Base-by-base conservation (phyloP, 2,888 invertebrate genomes). In the Lycophotia porphyrea region DNA sequence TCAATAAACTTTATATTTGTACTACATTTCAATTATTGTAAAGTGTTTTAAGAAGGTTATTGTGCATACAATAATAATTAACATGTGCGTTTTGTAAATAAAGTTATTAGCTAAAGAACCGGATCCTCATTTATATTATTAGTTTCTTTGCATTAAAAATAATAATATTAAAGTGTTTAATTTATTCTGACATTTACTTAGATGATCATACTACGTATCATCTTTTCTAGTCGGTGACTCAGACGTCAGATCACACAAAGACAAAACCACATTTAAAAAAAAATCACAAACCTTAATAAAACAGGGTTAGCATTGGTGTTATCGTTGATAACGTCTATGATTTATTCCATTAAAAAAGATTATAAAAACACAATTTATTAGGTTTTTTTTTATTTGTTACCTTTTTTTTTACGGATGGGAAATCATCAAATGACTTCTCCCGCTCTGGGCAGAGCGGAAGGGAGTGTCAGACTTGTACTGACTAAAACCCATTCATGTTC, bases 111-210 rank as follows among this genome's bases (percentile, higher is more conserved):
- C 4, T n/a, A 31, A 31, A 58, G 1, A 70, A 55, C n/a, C 71
- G n/a, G 34, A 34, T 31, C n/a, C 18, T 31, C 1, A 42, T 72
- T 73, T 34, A 42, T 58, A 44, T 42, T n/a, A 72, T 9, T 55
- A 21, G n/a, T 36, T 73, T 42, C 18, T 7, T 7, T 70, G 24
- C 11, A 39, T 34, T 34, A 7, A n/a, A 39, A 66, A 34, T 44
- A 44, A 69, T 42, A 31, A 31, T 27, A 36, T n/a, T 2, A 34
- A 34, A 18, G 0, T 47, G 36, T 36, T 15, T 63, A 63, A 36
- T 60, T 73, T 47, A 72, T 36, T 27, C 31, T 42, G 49, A 34
- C 42, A 75, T 63, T 75, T 49, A 8, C 42, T 34, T 21, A 42
- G 3, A 9, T 36, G 11, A 31, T 13, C 27, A 36, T 47, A 34